These are phyloP conservation scores for Lithodes maja DNA, from an alignment of 2,888 invertebrate species.

Conservation along the genomic window DNA sequence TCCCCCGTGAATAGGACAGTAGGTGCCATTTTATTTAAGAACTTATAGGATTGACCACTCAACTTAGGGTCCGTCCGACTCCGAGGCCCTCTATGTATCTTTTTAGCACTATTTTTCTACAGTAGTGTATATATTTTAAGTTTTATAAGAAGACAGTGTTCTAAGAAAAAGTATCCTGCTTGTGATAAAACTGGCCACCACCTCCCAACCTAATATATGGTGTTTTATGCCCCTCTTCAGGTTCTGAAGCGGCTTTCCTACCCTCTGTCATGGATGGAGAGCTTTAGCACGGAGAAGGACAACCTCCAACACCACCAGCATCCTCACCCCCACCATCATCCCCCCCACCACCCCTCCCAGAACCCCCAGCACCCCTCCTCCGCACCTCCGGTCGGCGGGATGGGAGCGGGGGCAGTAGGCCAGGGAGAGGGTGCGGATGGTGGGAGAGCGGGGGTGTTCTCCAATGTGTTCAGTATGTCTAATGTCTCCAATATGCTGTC, in stretches of 20 bases:
- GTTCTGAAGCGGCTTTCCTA: slow-evolving; percentile 94
- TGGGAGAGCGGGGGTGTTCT: slow-evolving; percentile 61
- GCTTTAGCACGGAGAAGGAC: slow-evolving; percentile 76
- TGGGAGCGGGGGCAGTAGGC: neutral
- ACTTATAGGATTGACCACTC: too few relatives aligned
- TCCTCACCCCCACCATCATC: neutral
- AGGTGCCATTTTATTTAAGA: too few relatives aligned
- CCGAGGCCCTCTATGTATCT: too few relatives aligned
- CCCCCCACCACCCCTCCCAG: neutral
- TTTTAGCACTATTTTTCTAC: too few relatives aligned
- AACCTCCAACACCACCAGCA: slow-evolving; percentile 29
- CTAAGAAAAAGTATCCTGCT: too few relatives aligned
- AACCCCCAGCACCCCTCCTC: slow-evolving; percentile 39
- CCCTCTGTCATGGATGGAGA: slow-evolving; percentile 94
- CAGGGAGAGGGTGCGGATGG: neutral
- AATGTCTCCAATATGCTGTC: slow-evolving; percentile 70
- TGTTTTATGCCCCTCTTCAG: slow-evolving; percentile 77
- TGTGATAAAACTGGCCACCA: neutral
- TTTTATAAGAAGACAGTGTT: too few relatives aligned
- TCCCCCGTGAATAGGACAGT: too few relatives aligned
- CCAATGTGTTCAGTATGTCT: slow-evolving; percentile 70
- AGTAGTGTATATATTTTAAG: too few relatives aligned
- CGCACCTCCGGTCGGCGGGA: slow-evolving; percentile 42
- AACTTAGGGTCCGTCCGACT: too few relatives aligned
- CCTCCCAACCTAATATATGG: neutral